Evolutionary conservation across 2,113 vertebrate genomes (phyloP), one percentile per base, ranked within the genome.

Genomic region (Rhinopithecus roxellana): DNA sequence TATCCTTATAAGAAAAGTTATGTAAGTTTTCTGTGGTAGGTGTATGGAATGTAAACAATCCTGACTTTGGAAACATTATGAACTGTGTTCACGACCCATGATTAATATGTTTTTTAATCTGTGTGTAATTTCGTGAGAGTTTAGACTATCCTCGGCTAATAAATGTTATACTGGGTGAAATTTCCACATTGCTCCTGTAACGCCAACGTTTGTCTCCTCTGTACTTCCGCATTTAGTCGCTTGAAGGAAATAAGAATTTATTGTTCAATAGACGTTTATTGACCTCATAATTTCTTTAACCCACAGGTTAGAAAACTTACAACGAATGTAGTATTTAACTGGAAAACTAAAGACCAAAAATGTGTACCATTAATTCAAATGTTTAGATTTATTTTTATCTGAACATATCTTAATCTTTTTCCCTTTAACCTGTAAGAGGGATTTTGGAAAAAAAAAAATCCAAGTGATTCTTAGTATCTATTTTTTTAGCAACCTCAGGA

Each of bases 31-130:
- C 95, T 93, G 74, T 52, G 94, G 75, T 88, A 97, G 93, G 72
- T 97, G 84, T 55, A 69, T 98, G 79, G 83, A 98, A 97, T 97
- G 94, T 95, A 97, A 98, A 98, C 93, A 94, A 30, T 94, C 96
- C 93, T 98, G 97, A 86, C 70, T 86, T 94, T 70, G 94, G 97
- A 92, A 96, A 96, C 81, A 48, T 95, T 13, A 57, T 80, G 89
- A 77, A 87, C 94, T 97, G 93, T 93, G 88, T 88, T 95, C 92
- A 61, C 1, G 77, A 67, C 90, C 97, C 96, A 7, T 89, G 48
- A 79, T 67, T 78, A 81, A 92, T 67, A 93, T 30, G 23, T 94
- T 97, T 98, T 91, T 59, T 38, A 96, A 22, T 89, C 89, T 69
- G 95, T 87, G 55, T 40, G 5, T 86, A 45, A 83, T 93, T 98